Percentiles rank a stretch among this genome's conserved stretches.
Evolutionary conservation across 2,797 vertebrate species (phyloP).

Genomic region (Sardinella longiceps): DNA sequence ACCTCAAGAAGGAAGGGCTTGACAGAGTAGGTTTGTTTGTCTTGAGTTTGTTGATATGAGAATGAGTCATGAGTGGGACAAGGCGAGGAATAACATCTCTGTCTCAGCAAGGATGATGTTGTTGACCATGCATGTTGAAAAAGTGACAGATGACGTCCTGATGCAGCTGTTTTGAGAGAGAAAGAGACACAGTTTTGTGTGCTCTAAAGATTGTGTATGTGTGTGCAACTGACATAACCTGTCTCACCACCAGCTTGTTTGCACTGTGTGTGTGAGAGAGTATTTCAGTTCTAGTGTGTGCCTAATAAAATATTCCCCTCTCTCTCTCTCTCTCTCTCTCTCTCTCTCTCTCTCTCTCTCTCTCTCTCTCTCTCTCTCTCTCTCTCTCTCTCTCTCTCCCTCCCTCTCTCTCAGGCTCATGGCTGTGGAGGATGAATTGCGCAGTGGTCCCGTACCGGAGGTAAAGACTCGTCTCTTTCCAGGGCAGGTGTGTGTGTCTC

Average conservation of each 20-base stretch:
- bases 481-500: slow-evolving; percentile 86
- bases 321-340: too few species aligned
- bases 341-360: neutral
- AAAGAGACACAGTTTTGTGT: neutral
- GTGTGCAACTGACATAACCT: neutral
- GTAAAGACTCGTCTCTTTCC: slow-evolving; percentile 96
- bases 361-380: slow-evolving; percentile 35
- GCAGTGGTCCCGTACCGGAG: slow-evolving; percentile 89
- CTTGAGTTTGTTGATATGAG: neutral
- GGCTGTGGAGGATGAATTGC: slow-evolving; percentile 98
- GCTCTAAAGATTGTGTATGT: neutral
- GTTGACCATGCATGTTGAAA: neutral
- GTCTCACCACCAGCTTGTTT: neutral
- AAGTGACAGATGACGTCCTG: too few species aligned
- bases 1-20: too few species aligned
- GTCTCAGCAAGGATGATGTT: neutral
- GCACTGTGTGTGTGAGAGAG: neutral
- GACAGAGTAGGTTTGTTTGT: neutral
- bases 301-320: neutral
- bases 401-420: slow-evolving; percentile 83
- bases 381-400: slow-evolving; percentile 74
- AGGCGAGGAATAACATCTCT: neutral
- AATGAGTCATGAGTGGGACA: neutral
- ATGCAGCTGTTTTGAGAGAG: too few species aligned
- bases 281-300: neutral